Percentiles rank a stretch among this genome's conserved stretches.
phyloP scores from a whole-genome alignment of 2,888 invertebrate species.

The Linyphia triangularis region DNA sequence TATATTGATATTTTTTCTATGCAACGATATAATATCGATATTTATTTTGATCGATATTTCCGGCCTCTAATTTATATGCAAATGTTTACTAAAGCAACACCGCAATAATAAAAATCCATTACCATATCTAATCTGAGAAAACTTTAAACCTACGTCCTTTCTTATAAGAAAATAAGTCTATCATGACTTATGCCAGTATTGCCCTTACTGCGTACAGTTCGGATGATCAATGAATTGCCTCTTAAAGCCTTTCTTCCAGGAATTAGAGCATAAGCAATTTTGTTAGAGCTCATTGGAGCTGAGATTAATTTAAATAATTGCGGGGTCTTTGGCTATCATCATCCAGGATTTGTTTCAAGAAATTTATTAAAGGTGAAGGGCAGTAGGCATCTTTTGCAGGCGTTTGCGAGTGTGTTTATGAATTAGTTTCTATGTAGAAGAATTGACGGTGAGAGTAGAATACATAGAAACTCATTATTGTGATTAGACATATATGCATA shows the following conservation, averaged over 20 bases:
- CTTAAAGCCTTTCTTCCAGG: constrained; percentile 27
- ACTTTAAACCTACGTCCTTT: neutral
- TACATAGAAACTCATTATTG: too few species aligned
- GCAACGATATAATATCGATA: too few species aligned
- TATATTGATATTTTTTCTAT: too few species aligned
- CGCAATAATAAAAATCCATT: too few species aligned
- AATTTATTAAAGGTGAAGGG: constrained; percentile 18
- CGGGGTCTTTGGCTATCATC: constrained; percentile 30
- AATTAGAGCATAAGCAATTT: constrained; percentile 40
- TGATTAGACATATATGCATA: too few species aligned
- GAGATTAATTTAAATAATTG: constrained; percentile 41
- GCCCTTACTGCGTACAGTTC: neutral
- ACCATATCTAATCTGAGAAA: too few species aligned
- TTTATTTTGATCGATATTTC: too few species aligned
- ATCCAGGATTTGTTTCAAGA: neutral
- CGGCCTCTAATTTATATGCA: too few species aligned
- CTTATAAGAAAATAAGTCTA: constrained; percentile 8
- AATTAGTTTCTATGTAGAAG: neutral
- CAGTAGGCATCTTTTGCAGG: constrained; percentile 1
- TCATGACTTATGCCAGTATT: constrained; percentile 12
- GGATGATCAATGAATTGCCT: constrained; percentile 33
- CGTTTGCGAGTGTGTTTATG: neutral
- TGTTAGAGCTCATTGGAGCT: constrained; percentile 31
- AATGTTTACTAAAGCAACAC: too few species aligned
- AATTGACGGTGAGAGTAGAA: neutral